Conservation (phyloP, 2,113 vertebrate species). For the Microcebus griseorufus region DNA sequence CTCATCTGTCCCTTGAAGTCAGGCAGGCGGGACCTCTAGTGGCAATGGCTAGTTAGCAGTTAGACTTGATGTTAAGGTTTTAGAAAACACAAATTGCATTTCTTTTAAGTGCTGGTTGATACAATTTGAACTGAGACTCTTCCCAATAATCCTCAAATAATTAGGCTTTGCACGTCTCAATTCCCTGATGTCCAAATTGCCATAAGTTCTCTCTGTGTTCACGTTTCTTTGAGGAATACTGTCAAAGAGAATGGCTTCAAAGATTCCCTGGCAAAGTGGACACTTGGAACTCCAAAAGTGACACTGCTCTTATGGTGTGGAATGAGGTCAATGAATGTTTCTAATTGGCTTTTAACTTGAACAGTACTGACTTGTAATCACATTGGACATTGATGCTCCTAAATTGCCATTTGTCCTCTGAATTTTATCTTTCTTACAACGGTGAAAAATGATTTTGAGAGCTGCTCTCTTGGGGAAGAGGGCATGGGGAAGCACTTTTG, state of each 20-base stretch:
- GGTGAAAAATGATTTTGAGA: neutral
- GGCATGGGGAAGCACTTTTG: fast-evolving
- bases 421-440: neutral
- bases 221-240: neutral
- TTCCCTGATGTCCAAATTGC: neutral
- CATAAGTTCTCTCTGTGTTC: neutral
- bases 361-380: neutral
- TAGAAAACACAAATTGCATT: neutral
- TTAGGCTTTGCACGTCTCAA: neutral
- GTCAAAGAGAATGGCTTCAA: neutral
- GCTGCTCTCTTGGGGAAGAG: neutral
- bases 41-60: conserved; percentile 27
- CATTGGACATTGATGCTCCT: neutral
- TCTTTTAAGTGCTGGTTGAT: conserved; percentile 1
- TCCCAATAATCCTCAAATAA: neutral
- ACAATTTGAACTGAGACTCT: neutral
- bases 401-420: neutral
- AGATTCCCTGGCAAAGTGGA: neutral
- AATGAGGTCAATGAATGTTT: neutral
- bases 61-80: neutral
- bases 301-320: neutral
- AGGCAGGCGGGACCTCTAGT: conserved; percentile 38
- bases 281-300: neutral
- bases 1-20: neutral
- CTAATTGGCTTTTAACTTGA: neutral